These are phyloP conservation scores for Danaus melanippus DNA, from an alignment of 1,140 invertebrate species.

Conservation along the genomic window DNA sequence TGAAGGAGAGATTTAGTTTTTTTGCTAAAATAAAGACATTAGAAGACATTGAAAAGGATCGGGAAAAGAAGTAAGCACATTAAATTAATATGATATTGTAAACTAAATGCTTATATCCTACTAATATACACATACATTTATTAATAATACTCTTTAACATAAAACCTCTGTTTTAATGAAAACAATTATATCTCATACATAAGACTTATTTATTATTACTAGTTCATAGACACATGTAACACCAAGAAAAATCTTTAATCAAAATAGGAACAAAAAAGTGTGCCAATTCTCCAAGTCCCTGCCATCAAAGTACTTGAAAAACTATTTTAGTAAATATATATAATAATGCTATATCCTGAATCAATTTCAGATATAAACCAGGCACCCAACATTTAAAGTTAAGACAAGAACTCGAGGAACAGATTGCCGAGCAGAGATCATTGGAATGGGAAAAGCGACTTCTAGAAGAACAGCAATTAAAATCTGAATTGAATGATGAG, in stretches of 20 bases:
- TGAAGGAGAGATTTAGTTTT: conserved; percentile 76
- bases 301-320: too few relatives aligned
- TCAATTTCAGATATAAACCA: conserved; percentile 63
- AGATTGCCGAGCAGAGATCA: conserved; percentile 75
- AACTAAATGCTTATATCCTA: too few relatives aligned
- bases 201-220: too few relatives aligned
- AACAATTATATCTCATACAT: too few relatives aligned
- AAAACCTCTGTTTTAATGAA: too few relatives aligned
- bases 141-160: conserved; percentile 2
- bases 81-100: too few relatives aligned
- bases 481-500: conserved; percentile 48
- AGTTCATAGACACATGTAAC: too few relatives aligned
- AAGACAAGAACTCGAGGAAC: conserved; percentile 75
- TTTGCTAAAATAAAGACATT: conserved; percentile 71
- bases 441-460: conserved; percentile 77
- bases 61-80: conserved; percentile 54
- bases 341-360: too few relatives aligned
- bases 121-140: neutral
- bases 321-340: too few relatives aligned
- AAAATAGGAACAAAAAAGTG: too few relatives aligned
- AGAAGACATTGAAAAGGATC: conserved; percentile 60
- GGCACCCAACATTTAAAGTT: conserved; percentile 75
- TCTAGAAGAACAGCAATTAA: conserved; percentile 61
- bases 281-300: too few relatives aligned
- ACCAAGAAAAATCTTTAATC: too few relatives aligned